Base-by-base conservation (phyloP, 1,140 invertebrate genomes). In the Drosophila gunungcola region DNA sequence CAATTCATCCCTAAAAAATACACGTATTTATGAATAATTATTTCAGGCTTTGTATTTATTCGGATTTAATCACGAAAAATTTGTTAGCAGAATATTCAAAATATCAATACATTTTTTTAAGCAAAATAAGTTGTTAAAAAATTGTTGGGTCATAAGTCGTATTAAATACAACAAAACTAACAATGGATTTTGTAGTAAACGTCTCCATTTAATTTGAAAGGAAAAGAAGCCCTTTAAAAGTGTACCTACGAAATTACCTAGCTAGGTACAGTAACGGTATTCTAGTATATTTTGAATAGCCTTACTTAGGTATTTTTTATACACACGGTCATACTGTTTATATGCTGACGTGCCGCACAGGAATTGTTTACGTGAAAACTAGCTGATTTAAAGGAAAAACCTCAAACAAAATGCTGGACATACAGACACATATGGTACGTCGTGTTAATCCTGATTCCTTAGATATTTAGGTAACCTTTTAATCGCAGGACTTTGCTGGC, bases 401-500 rank as follows among this genome's bases (percentile, higher is more conserved):
- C 65, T 74, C 49, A 81, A 55, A 36, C 13, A 57, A 70, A 36
- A 92, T 92, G 92, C 55, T 92, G 29, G 81, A 92, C 34, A 94
- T 95, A 73, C 94, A 94, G 16, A 94, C 94, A 4, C 94, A 95
- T 85, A 95, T 95, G 94, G 94, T 95, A 88, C 92, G 76, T 51
- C 0, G 5, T 6, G 0, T 0, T 27, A 60, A 42, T 38, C 49
- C 12, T 11, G 12, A 57, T n/a, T 38, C 25, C 38, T 11, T 39
- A 3, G 6, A 3, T 3, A 5, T 9, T 0, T 39, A 13, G 6
- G 36, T 27, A 36, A 4, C 16, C n/a, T 45, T 1, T 25, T 48
- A 11, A 58, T 56, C 16, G 0, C 91, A 97, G 97, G 98, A 99
- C 91, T 99, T 97, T 93, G 97, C 96, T 63, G 98, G 98, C 0